Evolutionary conservation across 1,140 invertebrate genomes (phyloP).

Genomic region (Chlorops oryzae): DNA sequence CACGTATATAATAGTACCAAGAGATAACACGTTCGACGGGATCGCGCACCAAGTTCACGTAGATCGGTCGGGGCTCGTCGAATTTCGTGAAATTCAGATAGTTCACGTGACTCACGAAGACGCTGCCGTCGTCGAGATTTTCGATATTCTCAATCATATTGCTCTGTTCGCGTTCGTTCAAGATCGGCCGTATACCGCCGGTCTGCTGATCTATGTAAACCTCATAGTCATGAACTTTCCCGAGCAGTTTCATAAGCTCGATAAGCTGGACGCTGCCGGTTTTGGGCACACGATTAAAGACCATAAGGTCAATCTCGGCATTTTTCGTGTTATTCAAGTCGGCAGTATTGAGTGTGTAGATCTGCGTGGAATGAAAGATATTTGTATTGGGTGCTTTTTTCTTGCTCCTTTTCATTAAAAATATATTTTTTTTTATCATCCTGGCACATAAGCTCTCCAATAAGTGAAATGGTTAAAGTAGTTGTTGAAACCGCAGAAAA

Average conservation of each 20-base stretch:
- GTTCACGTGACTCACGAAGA: constrained; percentile 38
- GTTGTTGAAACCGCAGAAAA: too few species aligned
- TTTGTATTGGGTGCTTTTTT: too few species aligned
- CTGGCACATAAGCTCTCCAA: too few species aligned
- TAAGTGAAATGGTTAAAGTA: too few species aligned
- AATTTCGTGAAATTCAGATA: constrained; percentile 60
- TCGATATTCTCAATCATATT: constrained; percentile 36
- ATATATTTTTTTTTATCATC: too few species aligned
- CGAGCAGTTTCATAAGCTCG: constrained; percentile 68
- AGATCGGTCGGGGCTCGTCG: constrained; percentile 72
- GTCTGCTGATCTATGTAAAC: constrained; percentile 38
- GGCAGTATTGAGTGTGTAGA: constrained; percentile 28
- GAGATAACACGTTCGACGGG: constrained; percentile 84
- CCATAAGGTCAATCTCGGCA: constrained; percentile 66
- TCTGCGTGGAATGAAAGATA: too few species aligned
- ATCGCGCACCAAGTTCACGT: constrained; percentile 82
- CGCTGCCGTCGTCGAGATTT: constrained; percentile 31
- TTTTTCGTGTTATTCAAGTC: constrained; percentile 70
- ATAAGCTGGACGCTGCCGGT: constrained; percentile 79
- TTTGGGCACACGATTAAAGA: constrained; percentile 88
- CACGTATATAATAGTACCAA: constrained; percentile 75
- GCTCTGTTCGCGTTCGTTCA: constrained; percentile 24
- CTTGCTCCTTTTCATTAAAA: too few species aligned
- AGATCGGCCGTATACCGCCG: constrained; percentile 26
- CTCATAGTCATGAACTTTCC: constrained; percentile 62